Conservation (phyloP, 1,140 invertebrate species). For the Scaptodrosophila lebanonensis region DNA sequence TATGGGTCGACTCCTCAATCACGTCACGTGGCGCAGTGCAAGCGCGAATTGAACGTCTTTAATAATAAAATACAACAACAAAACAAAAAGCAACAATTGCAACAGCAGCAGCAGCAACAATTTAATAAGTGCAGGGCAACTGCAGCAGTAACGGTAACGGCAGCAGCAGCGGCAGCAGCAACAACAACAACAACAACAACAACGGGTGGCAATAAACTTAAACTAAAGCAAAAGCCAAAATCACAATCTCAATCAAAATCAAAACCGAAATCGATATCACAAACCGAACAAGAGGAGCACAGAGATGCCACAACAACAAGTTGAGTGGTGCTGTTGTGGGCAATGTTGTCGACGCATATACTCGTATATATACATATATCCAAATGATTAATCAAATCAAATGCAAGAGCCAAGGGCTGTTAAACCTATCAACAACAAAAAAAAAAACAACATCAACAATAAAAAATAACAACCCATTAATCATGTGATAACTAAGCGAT, state of each 20-base stretch:
- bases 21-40: too few relatives aligned
- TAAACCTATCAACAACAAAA: too few relatives aligned
- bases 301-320: too few relatives aligned
- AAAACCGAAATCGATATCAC: slow-evolving; percentile 15
- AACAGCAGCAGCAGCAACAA: slow-evolving; percentile 28
- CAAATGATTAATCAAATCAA: slow-evolving; percentile 52
- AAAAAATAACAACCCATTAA: too few relatives aligned
- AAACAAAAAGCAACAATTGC: slow-evolving; percentile 10
- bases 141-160: slow-evolving; percentile 24
- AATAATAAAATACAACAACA: slow-evolving; percentile 24
- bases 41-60: too few relatives aligned
- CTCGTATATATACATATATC: slow-evolving; percentile 23
- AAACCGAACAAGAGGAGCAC: slow-evolving; percentile 28
- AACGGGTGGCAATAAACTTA: slow-evolving; percentile 3
- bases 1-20: too few relatives aligned
- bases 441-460: too few relatives aligned
- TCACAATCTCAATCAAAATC: neutral
- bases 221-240: neutral
- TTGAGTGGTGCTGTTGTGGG: too few relatives aligned
- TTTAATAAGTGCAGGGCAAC: slow-evolving; percentile 59
- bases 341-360: too few relatives aligned
- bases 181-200: slow-evolving; percentile 17
- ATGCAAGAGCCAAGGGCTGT: too few relatives aligned
- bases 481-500: slow-evolving; percentile 57
- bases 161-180: neutral